These are phyloP conservation scores for Parnassius mnemosyne DNA, from an alignment of 2,888 invertebrate genomes.

Conservation along the genomic window DNA sequence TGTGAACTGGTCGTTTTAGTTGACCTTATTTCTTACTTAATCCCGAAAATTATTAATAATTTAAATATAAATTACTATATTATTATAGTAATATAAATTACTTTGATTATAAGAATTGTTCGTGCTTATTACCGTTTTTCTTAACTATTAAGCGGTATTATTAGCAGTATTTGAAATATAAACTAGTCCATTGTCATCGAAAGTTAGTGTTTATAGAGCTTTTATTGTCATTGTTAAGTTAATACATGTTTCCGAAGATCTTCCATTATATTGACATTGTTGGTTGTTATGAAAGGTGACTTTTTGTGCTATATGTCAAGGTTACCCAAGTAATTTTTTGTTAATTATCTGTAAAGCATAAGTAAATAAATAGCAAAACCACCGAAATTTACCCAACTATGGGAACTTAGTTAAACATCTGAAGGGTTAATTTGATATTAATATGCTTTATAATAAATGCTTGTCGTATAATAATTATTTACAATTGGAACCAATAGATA, in stretches of 20 bases:
- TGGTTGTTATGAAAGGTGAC: constrained; percentile 8
- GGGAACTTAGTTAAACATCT: background rate
- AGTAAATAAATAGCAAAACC: constrained; percentile 12
- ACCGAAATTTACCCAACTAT: constrained; percentile 15
- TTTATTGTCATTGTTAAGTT: constrained; percentile 33
- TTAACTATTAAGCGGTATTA: constrained; percentile 25
- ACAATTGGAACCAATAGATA: constrained; percentile 9
- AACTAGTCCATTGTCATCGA: constrained; percentile 47
- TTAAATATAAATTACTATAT: too few relatives aligned
- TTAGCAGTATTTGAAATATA: constrained; percentile 34
- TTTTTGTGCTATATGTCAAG: constrained; percentile 13
- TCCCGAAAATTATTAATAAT: background rate
- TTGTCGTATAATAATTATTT: background rate
- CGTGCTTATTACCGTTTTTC: constrained; percentile 26
- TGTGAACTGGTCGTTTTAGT: background rate
- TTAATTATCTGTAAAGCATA: constrained; percentile 4
- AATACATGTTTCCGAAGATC: constrained; percentile 30
- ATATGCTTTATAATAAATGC: too few relatives aligned
- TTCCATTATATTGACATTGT: constrained; percentile 31
- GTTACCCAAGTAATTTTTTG: constrained; percentile 16
- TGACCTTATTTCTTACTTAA: background rate
- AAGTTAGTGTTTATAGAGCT: constrained; percentile 36
- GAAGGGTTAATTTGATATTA: constrained; percentile 1
- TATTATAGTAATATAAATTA: too few relatives aligned
- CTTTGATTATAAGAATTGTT: constrained; percentile 8